Evolutionary conservation across 2,888 invertebrate genomes (phyloP).

Genomic region (Electrophaes corylata): DNA sequence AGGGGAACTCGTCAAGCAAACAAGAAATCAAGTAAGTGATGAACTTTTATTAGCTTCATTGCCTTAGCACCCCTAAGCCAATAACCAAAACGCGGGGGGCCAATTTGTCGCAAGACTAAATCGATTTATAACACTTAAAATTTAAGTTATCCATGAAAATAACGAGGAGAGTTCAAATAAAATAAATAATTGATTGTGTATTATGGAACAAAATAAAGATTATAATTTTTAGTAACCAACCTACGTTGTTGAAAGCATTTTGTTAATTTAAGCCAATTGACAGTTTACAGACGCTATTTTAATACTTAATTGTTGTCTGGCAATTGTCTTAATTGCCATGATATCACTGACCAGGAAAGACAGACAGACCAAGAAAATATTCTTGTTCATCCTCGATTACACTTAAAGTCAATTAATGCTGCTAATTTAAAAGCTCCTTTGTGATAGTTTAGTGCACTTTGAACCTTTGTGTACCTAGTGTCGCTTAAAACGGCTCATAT

Average conservation of each 20-base stretch:
- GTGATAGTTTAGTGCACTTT: no score
- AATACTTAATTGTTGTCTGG: slow-evolving; percentile 14
- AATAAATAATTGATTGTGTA: slow-evolving; percentile 18
- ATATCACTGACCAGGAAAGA: slow-evolving; percentile 18
- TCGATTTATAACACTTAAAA: slow-evolving; percentile 45
- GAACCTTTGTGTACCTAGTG: no score
- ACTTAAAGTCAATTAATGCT: no score
- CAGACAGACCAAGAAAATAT: not conserved
- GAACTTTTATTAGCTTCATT: slow-evolving; percentile 66
- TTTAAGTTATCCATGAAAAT: slow-evolving; percentile 32
- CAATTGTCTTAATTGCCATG: slow-evolving; percentile 24
- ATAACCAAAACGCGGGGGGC: slow-evolving; percentile 46
- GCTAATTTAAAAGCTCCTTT: no score
- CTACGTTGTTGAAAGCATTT: slow-evolving; percentile 5
- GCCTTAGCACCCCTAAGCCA: slow-evolving; percentile 51
- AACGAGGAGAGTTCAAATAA: slow-evolving; percentile 10
- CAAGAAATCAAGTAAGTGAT: slow-evolving; percentile 70
- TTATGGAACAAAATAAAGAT: slow-evolving; percentile 4
- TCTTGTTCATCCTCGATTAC: no score
- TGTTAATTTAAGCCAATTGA: slow-evolving; percentile 27
- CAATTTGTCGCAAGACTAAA: slow-evolving; percentile 50
- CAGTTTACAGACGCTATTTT: slow-evolving; percentile 20
- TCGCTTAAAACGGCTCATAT: no score
- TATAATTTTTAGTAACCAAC: not conserved
- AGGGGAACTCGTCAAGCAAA: slow-evolving; percentile 37